phyloP scores from a whole-genome alignment of 2,113 vertebrate species.

The Phocoena phocoena region DNA sequence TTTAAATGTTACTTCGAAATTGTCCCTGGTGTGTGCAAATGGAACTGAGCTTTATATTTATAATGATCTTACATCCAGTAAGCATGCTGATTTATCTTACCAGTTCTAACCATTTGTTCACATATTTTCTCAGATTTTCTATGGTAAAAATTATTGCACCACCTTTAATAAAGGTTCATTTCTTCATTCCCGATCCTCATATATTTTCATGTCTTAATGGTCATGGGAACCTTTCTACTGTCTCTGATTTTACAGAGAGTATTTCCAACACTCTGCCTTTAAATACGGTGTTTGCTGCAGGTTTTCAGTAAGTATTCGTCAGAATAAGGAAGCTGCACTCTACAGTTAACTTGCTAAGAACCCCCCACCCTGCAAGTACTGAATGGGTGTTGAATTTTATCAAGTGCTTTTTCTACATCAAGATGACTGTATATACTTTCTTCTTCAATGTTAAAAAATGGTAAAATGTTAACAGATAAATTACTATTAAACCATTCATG shows the following conservation, averaged over 20 bases:
- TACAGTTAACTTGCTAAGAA: not conserved
- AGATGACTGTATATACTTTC: not conserved
- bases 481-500: not conserved
- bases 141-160: not conserved
- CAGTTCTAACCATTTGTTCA: not conserved
- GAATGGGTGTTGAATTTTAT: not conserved
- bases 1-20: not conserved
- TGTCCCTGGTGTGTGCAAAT: not conserved
- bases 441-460: not conserved
- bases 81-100: not conserved
- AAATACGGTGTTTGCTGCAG: not conserved
- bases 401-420: not conserved
- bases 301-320: not conserved
- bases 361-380: fast-evolving
- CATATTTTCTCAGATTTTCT: not conserved
- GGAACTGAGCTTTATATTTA: not conserved
- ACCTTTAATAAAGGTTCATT: not conserved
- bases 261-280: not conserved
- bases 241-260: not conserved
- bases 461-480: not conserved
- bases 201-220: not conserved
- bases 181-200: not conserved
- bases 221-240: not conserved
- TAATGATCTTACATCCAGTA: not conserved
- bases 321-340: not conserved